These are phyloP conservation scores for Leptinotarsa texana DNA, from an alignment of 1,140 invertebrate species.

Conservation along the genomic window DNA sequence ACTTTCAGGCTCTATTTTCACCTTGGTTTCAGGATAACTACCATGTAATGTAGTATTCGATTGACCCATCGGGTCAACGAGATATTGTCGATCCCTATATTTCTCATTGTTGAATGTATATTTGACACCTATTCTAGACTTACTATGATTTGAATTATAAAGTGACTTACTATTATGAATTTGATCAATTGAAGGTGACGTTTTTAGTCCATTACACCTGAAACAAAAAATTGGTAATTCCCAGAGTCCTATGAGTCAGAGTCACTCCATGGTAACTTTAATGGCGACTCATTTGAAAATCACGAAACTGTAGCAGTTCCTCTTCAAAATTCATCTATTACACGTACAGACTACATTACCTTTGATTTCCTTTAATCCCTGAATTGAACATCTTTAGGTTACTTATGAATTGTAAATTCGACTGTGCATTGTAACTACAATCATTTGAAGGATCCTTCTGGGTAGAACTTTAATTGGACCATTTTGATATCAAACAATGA, in stretches of 20 bases:
- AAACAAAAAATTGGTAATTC: conserved; percentile 15
- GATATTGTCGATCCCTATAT: conserved; percentile 29
- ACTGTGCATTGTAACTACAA: conserved; percentile 29
- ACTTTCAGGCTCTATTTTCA: conserved; percentile 38
- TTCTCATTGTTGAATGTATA: conserved; percentile 38
- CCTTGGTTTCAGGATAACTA: conserved; percentile 32
- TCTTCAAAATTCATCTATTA: no score
- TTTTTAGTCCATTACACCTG: conserved; percentile 45
- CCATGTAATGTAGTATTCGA: conserved; percentile 30
- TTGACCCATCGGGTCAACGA: conserved; percentile 22
- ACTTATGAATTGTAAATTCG: conserved; percentile 33
- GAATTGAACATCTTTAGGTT: conserved; percentile 51
- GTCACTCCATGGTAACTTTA: neutral
- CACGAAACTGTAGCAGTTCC: neutral
- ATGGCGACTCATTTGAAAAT: conserved; percentile 9
- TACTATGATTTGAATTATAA: conserved; percentile 28
- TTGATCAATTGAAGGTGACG: conserved; percentile 34
- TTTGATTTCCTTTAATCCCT: conserved; percentile 50
- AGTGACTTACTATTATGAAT: conserved; percentile 28
- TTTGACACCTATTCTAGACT: conserved; percentile 35
- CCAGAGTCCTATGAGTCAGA: neutral
- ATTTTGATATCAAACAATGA: conserved; percentile 11
- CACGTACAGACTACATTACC: conserved; percentile 22
- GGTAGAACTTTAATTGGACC: neutral
- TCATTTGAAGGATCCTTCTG: conserved; percentile 2